Evolutionary conservation across 53 echinoderm and acorn worm genomes (phyloP), one percentile per base, ranked within the genome.

Genomic region (Echinarachnius parma): DNA sequence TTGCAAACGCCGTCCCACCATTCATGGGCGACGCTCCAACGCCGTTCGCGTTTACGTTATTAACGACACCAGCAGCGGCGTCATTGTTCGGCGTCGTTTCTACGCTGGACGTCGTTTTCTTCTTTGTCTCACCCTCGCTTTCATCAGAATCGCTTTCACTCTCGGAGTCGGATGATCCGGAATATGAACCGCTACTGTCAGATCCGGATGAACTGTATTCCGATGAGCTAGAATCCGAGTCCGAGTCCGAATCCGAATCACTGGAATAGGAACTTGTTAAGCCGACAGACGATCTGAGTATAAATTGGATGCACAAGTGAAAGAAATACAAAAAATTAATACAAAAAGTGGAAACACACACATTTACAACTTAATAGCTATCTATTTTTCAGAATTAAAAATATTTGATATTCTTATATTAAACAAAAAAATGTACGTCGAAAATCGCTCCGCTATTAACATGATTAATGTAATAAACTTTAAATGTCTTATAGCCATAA

Each of bases 271-370:
- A 52, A 53, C 69, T 69, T 54, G 74, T 25, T 14, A 15, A 5
- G 4, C 74, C 74, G 7, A 72, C 74, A 1, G 74, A 72, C 18
- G 74, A 72, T 28, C 74, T 72, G n/a, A 22, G 39, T 9, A 19
- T 32, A 14, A 21, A 33, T 11, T n/a, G n/a, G n/a, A n/a, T n/a
- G n/a, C n/a, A n/a, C n/a, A n/a, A n/a, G n/a, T n/a, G n/a, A n/a
- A n/a, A n/a, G n/a, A n/a, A n/a, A n/a, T n/a, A n/a, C n/a, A n/a
- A n/a, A n/a, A n/a, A n/a, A n/a, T n/a, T n/a, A n/a, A n/a, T n/a
- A n/a, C n/a, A n/a, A n/a, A n/a, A n/a, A n/a, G n/a, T n/a, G n/a
- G n/a, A n/a, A n/a, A n/a, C n/a, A n/a, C n/a, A n/a, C n/a, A n/a
- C n/a, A n/a, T n/a, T n/a, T n/a, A n/a, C n/a, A n/a, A n/a, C n/a